A percentile compares a stretch with the other conserved stretches of the same genome.
These are phyloP conservation scores for Paraescarpia echinospica DNA, from an alignment of 1,140 invertebrate genomes.

Conservation along the genomic window DNA sequence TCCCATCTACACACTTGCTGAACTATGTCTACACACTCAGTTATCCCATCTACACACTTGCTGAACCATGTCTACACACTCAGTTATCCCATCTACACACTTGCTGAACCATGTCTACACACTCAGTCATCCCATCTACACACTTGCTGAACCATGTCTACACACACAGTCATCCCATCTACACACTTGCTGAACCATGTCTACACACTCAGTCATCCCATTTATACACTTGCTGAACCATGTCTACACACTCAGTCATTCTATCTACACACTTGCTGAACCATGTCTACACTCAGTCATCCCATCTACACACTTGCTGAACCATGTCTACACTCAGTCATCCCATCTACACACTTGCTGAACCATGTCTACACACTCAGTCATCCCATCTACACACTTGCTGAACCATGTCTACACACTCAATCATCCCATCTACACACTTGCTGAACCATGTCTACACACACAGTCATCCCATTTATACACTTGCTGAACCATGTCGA, in stretches of 20 bases:
- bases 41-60: not conserved
- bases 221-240: not conserved
- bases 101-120: not conserved
- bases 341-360: not conserved
- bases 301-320: not conserved
- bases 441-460: not conserved
- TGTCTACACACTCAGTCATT: too few relatives aligned
- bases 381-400: not conserved
- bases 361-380: not conserved
- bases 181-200: not conserved
- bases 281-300: not conserved
- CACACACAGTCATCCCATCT: not conserved
- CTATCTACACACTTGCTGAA: not conserved
- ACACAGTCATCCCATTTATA: not conserved
- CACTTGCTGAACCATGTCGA: not conserved
- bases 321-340: not conserved
- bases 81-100: not conserved
- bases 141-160: not conserved
- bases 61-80: not conserved
- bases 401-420: too few relatives aligned
- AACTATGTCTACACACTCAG: not conserved
- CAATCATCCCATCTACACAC: not conserved
- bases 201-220: not conserved
- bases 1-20: not conserved
- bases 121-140: too few relatives aligned